These are phyloP conservation scores for Eospalax fontanierii DNA, from an alignment of 2,797 vertebrate species.

Conservation along the genomic window DNA sequence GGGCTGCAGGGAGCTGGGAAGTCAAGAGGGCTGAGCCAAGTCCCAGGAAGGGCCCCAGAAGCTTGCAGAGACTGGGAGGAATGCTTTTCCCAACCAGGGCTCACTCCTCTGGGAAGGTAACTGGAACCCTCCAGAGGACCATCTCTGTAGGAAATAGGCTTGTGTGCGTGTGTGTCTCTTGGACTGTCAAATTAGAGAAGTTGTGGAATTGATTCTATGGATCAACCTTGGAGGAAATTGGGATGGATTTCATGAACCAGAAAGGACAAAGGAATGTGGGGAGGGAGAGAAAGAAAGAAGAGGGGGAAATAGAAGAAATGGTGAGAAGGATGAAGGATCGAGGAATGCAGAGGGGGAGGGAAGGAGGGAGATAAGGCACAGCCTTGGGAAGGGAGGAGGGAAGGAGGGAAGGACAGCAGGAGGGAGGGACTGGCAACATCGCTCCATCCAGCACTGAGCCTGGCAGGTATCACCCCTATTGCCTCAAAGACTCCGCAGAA, in stretches of 20 bases:
- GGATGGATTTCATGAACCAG: neutral
- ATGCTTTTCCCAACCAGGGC: neutral
- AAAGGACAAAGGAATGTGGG: neutral
- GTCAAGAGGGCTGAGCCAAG: neutral
- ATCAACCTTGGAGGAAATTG: neutral
- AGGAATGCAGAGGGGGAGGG: too few species aligned
- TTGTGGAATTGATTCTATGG: neutral
- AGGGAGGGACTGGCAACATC: neutral
- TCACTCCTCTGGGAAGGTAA: neutral
- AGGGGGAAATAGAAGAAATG: too few species aligned
- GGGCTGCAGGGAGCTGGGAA: slow-evolving; percentile 10
- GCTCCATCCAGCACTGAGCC: neutral
- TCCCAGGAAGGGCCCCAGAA: neutral
- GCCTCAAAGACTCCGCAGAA: neutral
- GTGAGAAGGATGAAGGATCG: accelerated
- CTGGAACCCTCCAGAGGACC: neutral
- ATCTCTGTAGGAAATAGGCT: neutral
- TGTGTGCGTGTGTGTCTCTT: neutral
- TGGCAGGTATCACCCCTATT: neutral
- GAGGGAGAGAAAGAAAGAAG: neutral
- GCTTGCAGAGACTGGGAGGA: neutral
- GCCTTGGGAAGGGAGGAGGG: neutral
- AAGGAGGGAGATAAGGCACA: accelerated
- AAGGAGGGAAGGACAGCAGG: too few species aligned
- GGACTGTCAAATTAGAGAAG: slow-evolving; percentile 11